These are phyloP conservation scores for Adelphocoris suturalis DNA, from an alignment of 2,888 invertebrate species.

Conservation along the genomic window DNA sequence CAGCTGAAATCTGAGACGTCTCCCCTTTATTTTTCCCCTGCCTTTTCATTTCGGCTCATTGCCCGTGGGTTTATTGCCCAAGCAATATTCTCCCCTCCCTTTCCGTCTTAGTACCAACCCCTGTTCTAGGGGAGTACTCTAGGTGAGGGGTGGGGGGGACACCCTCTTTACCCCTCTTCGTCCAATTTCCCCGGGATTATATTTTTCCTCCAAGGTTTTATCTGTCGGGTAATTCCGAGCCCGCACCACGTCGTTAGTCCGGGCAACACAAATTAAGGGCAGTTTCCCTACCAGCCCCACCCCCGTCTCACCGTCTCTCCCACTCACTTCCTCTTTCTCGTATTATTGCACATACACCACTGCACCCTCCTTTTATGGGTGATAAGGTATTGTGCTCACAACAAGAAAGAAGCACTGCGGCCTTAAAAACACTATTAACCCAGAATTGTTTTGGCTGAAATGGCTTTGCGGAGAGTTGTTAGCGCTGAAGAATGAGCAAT, in stretches of 20 bases:
- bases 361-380: conserved; percentile 6
- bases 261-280: conserved; percentile 70
- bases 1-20: conserved; percentile 70
- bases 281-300: conserved; percentile 42
- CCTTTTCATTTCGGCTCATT: conserved; percentile 72
- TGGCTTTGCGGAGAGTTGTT: conserved; percentile 12
- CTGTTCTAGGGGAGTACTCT: background rate
- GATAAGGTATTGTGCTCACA: conserved; percentile 26
- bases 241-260: conserved; percentile 65
- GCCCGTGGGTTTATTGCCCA: conserved; percentile 72
- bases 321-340: background rate
- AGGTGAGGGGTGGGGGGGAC: background rate
- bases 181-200: conserved; percentile 66
- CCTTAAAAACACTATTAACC: conserved; percentile 10
- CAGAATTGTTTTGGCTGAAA: background rate
- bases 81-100: conserved; percentile 67
- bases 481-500: conserved; percentile 5
- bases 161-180: background rate
- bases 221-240: conserved; percentile 69
- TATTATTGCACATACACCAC: background rate
- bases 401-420: background rate
- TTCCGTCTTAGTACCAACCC: background rate
- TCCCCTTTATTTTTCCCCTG: conserved; percentile 8
- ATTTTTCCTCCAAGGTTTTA: conserved; percentile 71
- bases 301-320: too few species aligned